Percentiles rank a stretch among this genome's conserved stretches.
phyloP scores from a whole-genome alignment of 2,797 vertebrate genomes.

The Graptemys geographica region DNA sequence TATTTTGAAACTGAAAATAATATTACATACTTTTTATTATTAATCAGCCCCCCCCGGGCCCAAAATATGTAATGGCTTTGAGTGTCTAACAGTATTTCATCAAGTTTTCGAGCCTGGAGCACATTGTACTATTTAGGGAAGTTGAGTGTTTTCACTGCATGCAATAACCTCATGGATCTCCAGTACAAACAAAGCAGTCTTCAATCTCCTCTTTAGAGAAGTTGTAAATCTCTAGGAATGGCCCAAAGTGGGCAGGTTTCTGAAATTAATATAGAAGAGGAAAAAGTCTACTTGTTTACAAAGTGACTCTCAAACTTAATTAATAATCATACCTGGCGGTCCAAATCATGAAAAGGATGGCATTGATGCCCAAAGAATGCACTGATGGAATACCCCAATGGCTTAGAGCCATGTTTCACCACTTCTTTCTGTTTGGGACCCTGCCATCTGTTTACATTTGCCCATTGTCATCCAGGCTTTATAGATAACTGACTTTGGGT shows the following conservation, averaged over 20 bases:
- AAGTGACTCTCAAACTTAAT: not conserved
- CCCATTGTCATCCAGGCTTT: not conserved
- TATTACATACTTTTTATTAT: conserved; percentile 30
- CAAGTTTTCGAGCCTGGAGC: not conserved
- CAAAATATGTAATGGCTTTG: not conserved
- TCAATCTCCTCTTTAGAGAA: not conserved
- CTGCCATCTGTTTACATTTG: not conserved
- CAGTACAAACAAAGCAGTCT: not conserved
- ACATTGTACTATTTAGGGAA: not conserved
- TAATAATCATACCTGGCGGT: not conserved
- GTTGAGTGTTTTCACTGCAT: not conserved
- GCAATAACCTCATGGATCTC: not conserved
- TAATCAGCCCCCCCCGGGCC: not conserved
- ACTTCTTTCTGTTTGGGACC: not conserved
- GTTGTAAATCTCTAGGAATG: not conserved
- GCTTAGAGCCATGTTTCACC: not conserved
- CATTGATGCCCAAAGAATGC: not conserved
- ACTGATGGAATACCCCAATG: not conserved
- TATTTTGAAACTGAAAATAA: conserved; percentile 57
- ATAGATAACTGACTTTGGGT: not conserved
- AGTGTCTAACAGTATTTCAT: not conserved
- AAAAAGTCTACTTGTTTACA: not conserved
- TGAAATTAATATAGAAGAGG: not conserved
- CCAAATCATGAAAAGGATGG: not conserved
- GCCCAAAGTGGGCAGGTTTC: not conserved